A percentile compares a stretch with the other conserved stretches of the same genome.
phyloP scores from a whole-genome alignment of 1,140 invertebrate species.

The Aphidius gifuensis region DNA sequence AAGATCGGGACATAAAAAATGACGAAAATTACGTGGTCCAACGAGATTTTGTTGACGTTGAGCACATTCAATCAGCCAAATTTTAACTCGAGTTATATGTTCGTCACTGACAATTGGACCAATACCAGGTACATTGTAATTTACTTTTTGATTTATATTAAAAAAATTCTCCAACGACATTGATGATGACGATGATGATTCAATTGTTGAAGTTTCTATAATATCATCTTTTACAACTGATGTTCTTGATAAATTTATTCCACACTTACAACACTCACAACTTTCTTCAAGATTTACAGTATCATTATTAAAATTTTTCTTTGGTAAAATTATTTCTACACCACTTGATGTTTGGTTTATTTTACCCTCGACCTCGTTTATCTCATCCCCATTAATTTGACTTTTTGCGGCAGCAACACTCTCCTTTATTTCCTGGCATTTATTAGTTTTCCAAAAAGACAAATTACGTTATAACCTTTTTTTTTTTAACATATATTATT shows the following conservation, averaged over 20 bases:
- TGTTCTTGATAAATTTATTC: conserved; percentile 29
- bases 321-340: too few species aligned
- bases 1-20: conserved; percentile 43
- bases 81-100: conserved; percentile 34
- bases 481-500: too few species aligned
- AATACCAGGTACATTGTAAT: conserved; percentile 41
- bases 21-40: conserved; percentile 44
- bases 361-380: conserved; percentile 10
- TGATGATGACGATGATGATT: background rate
- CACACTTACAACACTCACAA: conserved; percentile 26
- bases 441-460: background rate
- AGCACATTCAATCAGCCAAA: conserved; percentile 45
- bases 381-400: background rate
- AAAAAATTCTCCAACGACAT: too few species aligned
- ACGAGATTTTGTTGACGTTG: conserved; percentile 43
- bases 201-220: background rate
- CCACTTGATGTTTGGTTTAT: too few species aligned
- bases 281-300: conserved; percentile 25
- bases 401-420: background rate
- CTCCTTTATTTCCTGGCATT: background rate
- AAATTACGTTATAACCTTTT: background rate
- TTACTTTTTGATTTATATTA: conserved; percentile 4
- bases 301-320: conserved; percentile 2
- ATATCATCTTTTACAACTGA: conserved; percentile 16
- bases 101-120: conserved; percentile 38